These are phyloP conservation scores for Aphis craccivora DNA, from an alignment of 1,140 invertebrate species.

Conservation along the genomic window DNA sequence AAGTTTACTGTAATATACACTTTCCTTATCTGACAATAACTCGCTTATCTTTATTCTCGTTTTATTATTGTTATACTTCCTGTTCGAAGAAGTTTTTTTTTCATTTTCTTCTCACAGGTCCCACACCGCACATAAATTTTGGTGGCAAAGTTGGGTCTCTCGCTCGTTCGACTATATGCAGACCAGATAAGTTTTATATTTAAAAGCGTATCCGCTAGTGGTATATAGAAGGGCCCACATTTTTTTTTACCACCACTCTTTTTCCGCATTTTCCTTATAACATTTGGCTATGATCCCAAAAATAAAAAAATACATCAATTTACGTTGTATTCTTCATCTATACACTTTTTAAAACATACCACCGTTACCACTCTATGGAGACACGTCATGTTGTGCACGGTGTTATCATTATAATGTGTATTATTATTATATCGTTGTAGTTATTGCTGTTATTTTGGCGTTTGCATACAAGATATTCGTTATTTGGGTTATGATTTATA, in stretches of 20 bases:
- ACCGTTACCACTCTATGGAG: background rate
- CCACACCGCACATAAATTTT: conserved; percentile 54
- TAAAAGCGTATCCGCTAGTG: conserved; percentile 32
- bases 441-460: background rate
- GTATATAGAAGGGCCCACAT: background rate
- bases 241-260: conserved; percentile 15
- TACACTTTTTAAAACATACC: background rate
- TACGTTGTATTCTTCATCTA: background rate
- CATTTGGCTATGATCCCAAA: conserved; percentile 49
- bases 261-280: background rate
- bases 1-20: background rate
- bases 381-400: background rate
- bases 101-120: conserved; percentile 48
- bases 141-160: conserved; percentile 1
- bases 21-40: conserved; percentile 43
- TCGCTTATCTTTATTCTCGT: conserved; percentile 43
- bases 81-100: conserved; percentile 44
- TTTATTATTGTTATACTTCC: conserved; percentile 56
- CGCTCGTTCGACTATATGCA: conserved; percentile 50
- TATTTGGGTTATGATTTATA: background rate
- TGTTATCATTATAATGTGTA: conserved; percentile 15
- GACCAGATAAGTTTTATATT: conserved; percentile 57
- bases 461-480: background rate
- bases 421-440: background rate
- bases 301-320: conserved; percentile 49